Evolutionary conservation across 2,113 vertebrate species (phyloP).

Genomic region (Bostrychus sinensis): DNA sequence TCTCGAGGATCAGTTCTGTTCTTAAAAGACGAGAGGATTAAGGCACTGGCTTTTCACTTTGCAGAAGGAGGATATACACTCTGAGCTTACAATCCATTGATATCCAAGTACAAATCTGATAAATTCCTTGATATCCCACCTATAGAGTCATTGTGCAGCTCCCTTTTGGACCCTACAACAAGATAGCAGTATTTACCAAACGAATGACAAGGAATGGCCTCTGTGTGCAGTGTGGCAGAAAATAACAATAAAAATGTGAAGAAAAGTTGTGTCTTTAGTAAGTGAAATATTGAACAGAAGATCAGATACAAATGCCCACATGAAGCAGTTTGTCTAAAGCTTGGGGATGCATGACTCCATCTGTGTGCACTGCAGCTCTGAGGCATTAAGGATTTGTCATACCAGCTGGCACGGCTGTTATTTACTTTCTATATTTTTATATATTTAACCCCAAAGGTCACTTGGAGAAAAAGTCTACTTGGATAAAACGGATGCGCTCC

Average conservation of each 20-base stretch:
- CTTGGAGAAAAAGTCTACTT: conserved; percentile 13
- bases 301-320: conserved; percentile 8
- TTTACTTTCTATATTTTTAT: conserved; percentile 57
- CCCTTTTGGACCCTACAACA: not conserved
- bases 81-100: conserved; percentile 30
- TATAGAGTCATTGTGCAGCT: not conserved
- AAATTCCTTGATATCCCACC: conserved; percentile 1
- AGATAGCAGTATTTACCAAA: no score
- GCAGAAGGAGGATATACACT: conserved; percentile 14
- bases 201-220: no score
- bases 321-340: conserved; percentile 6
- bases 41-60: conserved; percentile 13
- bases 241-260: not conserved
- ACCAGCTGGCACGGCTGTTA: conserved; percentile 58
- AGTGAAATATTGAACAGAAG: not conserved
- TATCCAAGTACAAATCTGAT: conserved; percentile 20
- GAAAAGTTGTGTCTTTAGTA: not conserved
- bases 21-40: conserved; percentile 4
- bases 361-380: conserved; percentile 41
- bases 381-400: conserved; percentile 54
- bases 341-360: conserved; percentile 41
- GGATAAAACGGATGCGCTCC: conserved; percentile 12
- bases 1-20: conserved; percentile 23
- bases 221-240: no score
- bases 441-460: conserved; percentile 44